phyloP scores from a whole-genome alignment of 1,140 invertebrate species.

The Pseudomyrmex concolor region DNA sequence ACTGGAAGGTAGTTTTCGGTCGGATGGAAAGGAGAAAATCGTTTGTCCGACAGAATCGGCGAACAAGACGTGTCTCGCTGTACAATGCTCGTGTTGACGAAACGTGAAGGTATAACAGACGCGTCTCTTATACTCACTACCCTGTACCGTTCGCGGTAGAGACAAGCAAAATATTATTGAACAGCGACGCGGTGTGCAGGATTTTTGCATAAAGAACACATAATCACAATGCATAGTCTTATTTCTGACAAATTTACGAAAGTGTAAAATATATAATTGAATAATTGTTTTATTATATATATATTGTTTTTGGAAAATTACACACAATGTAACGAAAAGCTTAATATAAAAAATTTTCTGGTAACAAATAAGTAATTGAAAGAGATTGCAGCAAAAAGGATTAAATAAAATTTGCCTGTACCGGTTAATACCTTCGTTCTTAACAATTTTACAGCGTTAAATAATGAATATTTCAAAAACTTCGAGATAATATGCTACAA shows the following conservation, averaged over 20 bases:
- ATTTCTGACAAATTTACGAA: background rate
- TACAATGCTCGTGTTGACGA: slow-evolving; percentile 44
- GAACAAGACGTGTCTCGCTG: slow-evolving; percentile 31
- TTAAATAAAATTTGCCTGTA: too few relatives aligned
- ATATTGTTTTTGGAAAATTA: background rate
- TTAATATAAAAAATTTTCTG: background rate
- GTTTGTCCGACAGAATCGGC: slow-evolving; percentile 49
- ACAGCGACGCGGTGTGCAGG: background rate
- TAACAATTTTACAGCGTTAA: background rate
- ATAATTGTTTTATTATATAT: background rate
- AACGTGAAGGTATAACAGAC: slow-evolving; percentile 19
- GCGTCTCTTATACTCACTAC: too few relatives aligned
- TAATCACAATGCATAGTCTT: background rate
- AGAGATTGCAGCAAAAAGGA: too few relatives aligned
- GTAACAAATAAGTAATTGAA: background rate
- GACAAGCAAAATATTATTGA: slow-evolving; percentile 26
- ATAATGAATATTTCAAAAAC: background rate
- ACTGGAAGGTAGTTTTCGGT: slow-evolving; percentile 49
- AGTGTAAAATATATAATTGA: background rate
- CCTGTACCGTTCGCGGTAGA: slow-evolving; percentile 1
- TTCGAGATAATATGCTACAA: background rate
- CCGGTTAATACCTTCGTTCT: too few relatives aligned
- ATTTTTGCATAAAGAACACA: background rate
- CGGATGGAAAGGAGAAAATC: slow-evolving; percentile 55
- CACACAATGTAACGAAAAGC: background rate